A percentile compares a stretch with the other conserved stretches of the same genome.
These are phyloP conservation scores for Pheosia tremula DNA, from an alignment of 2,888 invertebrate genomes.

Conservation along the genomic window DNA sequence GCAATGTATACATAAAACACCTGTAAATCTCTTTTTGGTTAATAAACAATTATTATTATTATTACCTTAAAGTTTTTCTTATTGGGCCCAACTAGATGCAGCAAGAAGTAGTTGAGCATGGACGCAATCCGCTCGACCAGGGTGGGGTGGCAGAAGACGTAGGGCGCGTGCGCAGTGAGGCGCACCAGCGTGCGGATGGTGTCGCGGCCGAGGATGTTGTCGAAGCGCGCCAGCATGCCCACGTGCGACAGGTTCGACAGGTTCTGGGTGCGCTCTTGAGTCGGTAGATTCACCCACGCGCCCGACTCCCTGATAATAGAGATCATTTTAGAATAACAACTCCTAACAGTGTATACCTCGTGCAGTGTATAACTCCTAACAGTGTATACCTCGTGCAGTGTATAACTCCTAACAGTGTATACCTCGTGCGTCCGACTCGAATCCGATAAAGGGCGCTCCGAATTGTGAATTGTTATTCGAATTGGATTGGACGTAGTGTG, in stretches of 20 bases:
- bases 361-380: no score
- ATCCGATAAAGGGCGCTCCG: no score
- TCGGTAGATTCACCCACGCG: constrained; percentile 89
- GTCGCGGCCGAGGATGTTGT: constrained; percentile 95
- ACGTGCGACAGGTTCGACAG: constrained; percentile 89
- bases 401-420: no score
- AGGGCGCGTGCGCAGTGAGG: constrained; percentile 89
- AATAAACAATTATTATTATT: no score
- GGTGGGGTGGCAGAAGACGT: constrained; percentile 94
- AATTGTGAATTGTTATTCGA: no score
- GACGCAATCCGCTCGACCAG: constrained; percentile 97
- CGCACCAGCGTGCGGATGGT: constrained; percentile 93
- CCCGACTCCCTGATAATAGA: constrained; percentile 85
- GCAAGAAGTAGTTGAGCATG: constrained; percentile 97
- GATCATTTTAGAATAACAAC: no score
- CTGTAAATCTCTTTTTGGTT: no score
- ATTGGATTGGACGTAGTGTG: no score
- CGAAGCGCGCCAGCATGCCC: constrained; percentile 94
- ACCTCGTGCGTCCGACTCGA: no score
- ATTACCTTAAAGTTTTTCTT: constrained; percentile 95
- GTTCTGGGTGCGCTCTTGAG: constrained; percentile 90
- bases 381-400: no score
- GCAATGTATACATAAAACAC: no score
- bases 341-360: no score
- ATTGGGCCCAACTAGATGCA: constrained; percentile 95